These are phyloP conservation scores for Drosophila nigritarsus DNA, from an alignment of 2,888 invertebrate species.

Conservation along the genomic window DNA sequence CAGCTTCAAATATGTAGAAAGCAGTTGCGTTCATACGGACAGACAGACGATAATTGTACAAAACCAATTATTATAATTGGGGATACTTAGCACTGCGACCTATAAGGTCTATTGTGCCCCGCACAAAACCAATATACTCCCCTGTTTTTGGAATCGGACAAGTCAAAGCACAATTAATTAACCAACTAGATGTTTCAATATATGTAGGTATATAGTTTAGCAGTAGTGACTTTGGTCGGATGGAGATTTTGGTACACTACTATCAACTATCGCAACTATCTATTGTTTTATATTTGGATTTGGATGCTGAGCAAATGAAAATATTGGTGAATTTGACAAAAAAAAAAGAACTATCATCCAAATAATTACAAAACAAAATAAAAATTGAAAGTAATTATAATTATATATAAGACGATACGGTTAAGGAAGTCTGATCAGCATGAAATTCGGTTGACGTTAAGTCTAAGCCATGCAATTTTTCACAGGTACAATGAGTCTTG, in stretches of 20 bases:
- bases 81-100: too few species aligned
- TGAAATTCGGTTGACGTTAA: neutral
- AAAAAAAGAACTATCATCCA: neutral
- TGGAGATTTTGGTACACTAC: neutral
- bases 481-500: neutral
- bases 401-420: neutral
- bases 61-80: too few species aligned
- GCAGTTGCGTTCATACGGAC: too few species aligned
- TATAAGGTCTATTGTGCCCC: too few species aligned
- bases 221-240: neutral
- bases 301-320: neutral
- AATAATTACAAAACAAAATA: neutral
- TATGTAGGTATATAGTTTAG: neutral
- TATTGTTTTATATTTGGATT: neutral
- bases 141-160: neutral
- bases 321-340: neutral
- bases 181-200: neutral
- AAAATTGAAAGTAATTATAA: neutral
- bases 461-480: neutral
- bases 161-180: neutral
- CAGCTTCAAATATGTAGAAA: too few species aligned
- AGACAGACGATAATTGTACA: neutral
- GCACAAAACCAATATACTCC: neutral
- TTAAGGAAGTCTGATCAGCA: neutral
- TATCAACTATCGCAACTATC: too few species aligned